Evolutionary conservation across 2,888 invertebrate species (phyloP).

Genomic region (Graphium colonna): DNA sequence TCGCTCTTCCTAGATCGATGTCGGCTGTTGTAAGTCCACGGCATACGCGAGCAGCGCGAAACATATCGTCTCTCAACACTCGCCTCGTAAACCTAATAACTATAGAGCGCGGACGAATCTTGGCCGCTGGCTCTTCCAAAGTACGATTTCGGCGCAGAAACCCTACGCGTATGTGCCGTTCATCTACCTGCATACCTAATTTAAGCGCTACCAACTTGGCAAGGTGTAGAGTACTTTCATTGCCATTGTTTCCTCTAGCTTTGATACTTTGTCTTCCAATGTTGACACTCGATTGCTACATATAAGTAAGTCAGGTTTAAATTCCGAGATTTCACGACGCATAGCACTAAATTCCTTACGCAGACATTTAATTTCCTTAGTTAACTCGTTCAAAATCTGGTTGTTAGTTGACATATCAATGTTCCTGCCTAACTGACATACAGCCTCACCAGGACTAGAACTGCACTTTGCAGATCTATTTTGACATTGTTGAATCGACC

Average conservation of each 20-base stretch:
- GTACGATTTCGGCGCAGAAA: neutral
- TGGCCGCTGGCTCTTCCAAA: neutral
- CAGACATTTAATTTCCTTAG: neutral
- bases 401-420: neutral
- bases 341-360: neutral
- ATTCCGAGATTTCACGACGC: neutral
- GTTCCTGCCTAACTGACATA: no score
- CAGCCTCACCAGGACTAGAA: neutral
- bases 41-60: conserved; percentile 5
- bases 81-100: neutral
- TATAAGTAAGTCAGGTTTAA: neutral
- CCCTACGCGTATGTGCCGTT: neutral
- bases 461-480: neutral
- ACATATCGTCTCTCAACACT: neutral
- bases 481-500: neutral
- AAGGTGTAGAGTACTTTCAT: neutral
- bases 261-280: neutral
- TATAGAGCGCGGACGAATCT: neutral
- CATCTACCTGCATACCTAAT: neutral
- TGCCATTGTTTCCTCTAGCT: neutral
- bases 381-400: neutral
- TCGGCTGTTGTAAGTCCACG: conserved; percentile 5
- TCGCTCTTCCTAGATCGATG: neutral
- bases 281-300: neutral
- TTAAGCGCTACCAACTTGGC: neutral